Evolutionary conservation across 2,797 vertebrate genomes (phyloP).

Genomic region (Syngnathus acus): DNA sequence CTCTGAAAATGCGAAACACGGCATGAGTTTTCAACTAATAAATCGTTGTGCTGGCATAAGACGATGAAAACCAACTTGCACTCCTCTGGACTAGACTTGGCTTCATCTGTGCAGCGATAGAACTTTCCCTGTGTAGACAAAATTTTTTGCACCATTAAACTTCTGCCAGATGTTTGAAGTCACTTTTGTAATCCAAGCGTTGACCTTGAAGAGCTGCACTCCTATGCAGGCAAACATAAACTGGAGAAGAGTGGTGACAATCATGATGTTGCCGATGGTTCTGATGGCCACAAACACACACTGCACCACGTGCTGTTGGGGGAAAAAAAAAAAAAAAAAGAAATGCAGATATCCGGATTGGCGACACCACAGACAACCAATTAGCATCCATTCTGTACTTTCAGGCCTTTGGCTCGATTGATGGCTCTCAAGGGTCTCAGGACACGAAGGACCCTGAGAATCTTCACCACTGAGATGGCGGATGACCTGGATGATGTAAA

Average conservation of each 20-base stretch:
- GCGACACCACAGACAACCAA: neutral
- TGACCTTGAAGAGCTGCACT: constrained; percentile 97
- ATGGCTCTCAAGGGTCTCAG: constrained; percentile 94
- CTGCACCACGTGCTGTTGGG: constrained; percentile 89
- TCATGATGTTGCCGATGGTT: constrained; percentile 99
- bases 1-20: constrained; percentile 63
- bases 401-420: constrained; percentile 97
- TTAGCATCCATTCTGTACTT: constrained; percentile 65
- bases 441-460: constrained; percentile 91
- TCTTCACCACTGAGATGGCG: constrained; percentile 99
- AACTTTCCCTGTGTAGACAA: constrained; percentile 83
- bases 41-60: neutral
- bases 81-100: constrained; percentile 85
- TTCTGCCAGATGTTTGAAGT: neutral
- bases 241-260: constrained; percentile 96
- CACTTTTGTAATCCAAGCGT: neutral
- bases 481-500: constrained; percentile 75
- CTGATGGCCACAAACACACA: constrained; percentile 98
- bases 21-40: neutral
- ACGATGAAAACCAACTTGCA: constrained; percentile 80
- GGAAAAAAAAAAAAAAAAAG: constrained; percentile 4
- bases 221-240: constrained; percentile 99
- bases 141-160: neutral
- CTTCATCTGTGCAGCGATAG: constrained; percentile 95
- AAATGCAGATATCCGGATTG: neutral